A percentile compares a stretch with the other conserved stretches of the same genome.
These are phyloP conservation scores for Morinoia aosen DNA, from an alignment of 2,888 invertebrate genomes.

Conservation along the genomic window DNA sequence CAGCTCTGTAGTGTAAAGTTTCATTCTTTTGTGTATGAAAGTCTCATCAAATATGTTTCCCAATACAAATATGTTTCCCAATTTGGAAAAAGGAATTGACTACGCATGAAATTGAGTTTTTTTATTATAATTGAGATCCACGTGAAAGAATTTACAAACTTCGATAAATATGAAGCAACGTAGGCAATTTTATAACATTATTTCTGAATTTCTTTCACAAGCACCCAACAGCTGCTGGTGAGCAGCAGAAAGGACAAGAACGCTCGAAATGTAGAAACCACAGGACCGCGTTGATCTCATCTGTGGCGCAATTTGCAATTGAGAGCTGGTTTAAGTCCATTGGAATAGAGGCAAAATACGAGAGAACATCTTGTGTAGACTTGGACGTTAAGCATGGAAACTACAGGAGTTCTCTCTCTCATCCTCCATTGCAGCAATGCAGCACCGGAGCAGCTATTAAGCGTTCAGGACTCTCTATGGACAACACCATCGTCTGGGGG, in stretches of 20 bases:
- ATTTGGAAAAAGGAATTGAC: no score
- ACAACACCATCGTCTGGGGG: conserved; percentile 3
- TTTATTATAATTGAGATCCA: background rate
- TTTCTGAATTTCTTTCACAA: background rate
- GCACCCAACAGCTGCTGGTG: background rate
- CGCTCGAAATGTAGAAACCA: background rate
- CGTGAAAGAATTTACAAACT: background rate
- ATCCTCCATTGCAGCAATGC: background rate
- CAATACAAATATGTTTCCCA: no score
- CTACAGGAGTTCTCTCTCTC: background rate
- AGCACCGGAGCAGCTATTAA: background rate
- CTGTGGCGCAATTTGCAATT: background rate
- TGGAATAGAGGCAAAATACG: background rate
- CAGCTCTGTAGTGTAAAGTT: no score
- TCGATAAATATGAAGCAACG: background rate
- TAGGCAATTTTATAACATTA: background rate
- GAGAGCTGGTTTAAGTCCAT: background rate
- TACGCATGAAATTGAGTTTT: background rate
- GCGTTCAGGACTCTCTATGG: background rate
- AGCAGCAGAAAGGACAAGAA: background rate
- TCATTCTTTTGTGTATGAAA: no score
- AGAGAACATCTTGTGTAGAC: background rate
- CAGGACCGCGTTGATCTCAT: background rate
- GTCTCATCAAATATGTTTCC: no score
- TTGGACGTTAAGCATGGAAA: background rate